These are phyloP conservation scores for Pseudomyrmex sp. DNA, from an alignment of 1,140 invertebrate species.

Conservation along the genomic window DNA sequence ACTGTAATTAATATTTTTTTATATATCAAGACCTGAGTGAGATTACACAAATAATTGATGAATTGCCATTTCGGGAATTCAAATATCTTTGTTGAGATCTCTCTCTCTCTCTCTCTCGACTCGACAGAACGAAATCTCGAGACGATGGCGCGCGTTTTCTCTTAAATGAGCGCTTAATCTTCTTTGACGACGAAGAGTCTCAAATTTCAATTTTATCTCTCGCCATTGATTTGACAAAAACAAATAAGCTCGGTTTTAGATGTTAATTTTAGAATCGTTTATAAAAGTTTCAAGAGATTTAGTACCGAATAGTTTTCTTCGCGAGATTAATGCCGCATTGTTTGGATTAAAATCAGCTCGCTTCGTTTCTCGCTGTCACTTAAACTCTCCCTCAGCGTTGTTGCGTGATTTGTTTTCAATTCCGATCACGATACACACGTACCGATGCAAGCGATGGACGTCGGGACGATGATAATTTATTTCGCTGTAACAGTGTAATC, in stretches of 20 bases:
- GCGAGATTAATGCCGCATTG: not conserved
- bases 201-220: constrained; percentile 35
- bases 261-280: constrained; percentile 32
- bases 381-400: not conserved
- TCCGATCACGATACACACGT: constrained; percentile 7
- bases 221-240: constrained; percentile 49
- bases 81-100: constrained; percentile 41
- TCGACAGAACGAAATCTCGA: constrained; percentile 25
- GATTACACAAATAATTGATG: constrained; percentile 20
- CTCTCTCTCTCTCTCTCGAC: constrained; percentile 29
- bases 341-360: constrained; percentile 17
- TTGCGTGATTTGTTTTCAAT: constrained; percentile 38
- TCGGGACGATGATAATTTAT: constrained; percentile 46
- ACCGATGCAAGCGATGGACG: not conserved
- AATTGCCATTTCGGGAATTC: constrained; percentile 30
- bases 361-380: not conserved
- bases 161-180: constrained; percentile 31
- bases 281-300: constrained; percentile 44
- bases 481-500: constrained; percentile 22
- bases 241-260: constrained; percentile 21
- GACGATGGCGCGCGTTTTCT: constrained; percentile 18
- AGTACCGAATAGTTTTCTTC: constrained; percentile 26
- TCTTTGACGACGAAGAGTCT: constrained; percentile 35
- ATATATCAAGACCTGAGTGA: not conserved
- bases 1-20: constrained; percentile 5